Base-by-base conservation (phyloP, 2,888 invertebrate genomes). In the Eupelmus urozonus region DNA sequence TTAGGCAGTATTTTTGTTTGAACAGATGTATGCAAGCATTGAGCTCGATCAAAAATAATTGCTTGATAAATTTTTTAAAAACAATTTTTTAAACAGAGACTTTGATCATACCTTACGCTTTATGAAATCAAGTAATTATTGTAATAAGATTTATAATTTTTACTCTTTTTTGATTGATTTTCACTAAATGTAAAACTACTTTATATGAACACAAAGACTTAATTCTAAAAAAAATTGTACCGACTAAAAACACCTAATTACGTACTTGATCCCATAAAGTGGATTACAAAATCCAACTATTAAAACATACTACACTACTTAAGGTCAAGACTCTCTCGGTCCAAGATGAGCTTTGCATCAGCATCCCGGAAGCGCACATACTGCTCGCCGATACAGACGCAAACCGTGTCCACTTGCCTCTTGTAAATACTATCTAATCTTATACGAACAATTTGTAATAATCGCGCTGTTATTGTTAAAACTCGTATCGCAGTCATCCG, bases 391-490 rank as follows among this genome's bases (percentile, higher is more conserved):
- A n/a, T 78, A 70, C 11, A 78, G 51, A 65, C 11, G 42, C 11
- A 70, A 51, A 60, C 25, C 3, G 11, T 70, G 72, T 65, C 59
- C 59, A 74, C 57, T 51, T 65, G 55, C 59, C 67, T 72, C 49
- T 57, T 70, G 65, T 78, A 78, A 62, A 78, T 67, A 78, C 2
- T 63, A 27, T 23, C 18, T 34, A 66, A 11, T 51, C 34, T 60
- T 51, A 55, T 2, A 74, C 4, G 55, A 51, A 57, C 45, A 55
- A n/a, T 69, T 69, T 63, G 57, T 78, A 67, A 63, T 45, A 3
- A 65, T 2, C 34, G 9, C n/a, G 16, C 13, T 18, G 40, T 34
- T 34, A 34, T 9, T 34, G 34, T 34, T 34, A 34, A 34, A n/a
- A 3, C 7, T 40, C 9, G 13, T 40, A 20, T 63, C 16, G 45